Percentiles rank a stretch among this genome's conserved stretches.
Evolutionary conservation across 2,113 vertebrate genomes (phyloP).

Genomic region (human): DNA sequence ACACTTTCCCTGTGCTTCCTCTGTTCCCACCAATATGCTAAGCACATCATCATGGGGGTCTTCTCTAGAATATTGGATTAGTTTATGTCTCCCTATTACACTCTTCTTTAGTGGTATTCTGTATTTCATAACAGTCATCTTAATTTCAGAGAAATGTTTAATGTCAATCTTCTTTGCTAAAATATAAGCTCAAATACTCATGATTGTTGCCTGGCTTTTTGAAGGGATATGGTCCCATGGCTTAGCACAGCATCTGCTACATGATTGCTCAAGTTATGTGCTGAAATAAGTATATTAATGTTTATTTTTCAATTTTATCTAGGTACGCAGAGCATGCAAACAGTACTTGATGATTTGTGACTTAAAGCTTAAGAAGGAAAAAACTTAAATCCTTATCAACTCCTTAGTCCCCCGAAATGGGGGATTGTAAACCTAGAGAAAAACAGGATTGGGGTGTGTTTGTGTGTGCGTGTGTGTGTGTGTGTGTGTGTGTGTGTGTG

Average conservation of each 20-base stretch:
- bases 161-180: background rate
- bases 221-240: background rate
- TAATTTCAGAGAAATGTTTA: slow-evolving; percentile 21
- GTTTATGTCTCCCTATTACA: background rate
- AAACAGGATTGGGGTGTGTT: background rate
- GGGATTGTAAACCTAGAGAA: background rate
- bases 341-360: background rate
- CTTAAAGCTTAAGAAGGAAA: background rate
- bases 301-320: slow-evolving; percentile 11
- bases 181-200: background rate
- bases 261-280: background rate
- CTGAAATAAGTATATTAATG: slow-evolving; percentile 25
- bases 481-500: background rate
- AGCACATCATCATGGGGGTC: background rate
- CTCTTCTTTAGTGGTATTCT: background rate
- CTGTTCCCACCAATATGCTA: background rate
- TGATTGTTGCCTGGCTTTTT: background rate
- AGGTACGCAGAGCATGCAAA: background rate
- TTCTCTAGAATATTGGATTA: background rate
- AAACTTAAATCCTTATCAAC: background rate
- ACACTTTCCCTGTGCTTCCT: background rate
- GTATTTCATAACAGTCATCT: background rate
- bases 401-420: background rate
- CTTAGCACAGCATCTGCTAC: background rate
- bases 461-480: background rate